These are phyloP conservation scores for Seriola quinqueradiata DNA, from an alignment of 2,113 vertebrate species.

Conservation along the genomic window DNA sequence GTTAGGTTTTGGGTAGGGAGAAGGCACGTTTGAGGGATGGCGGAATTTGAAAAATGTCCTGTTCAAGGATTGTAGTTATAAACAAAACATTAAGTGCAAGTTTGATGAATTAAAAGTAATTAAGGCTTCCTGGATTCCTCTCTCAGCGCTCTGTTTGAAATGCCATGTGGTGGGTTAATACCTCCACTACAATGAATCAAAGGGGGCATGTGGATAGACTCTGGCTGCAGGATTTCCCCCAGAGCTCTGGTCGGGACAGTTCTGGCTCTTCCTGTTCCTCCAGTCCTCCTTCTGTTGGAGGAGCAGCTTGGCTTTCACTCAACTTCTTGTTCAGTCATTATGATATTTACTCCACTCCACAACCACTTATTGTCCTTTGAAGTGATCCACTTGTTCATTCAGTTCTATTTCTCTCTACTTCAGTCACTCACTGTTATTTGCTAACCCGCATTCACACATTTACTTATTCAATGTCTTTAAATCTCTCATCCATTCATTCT, in stretches of 20 bases:
- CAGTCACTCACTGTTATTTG: not conserved
- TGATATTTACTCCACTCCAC: not conserved
- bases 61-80: constrained; percentile 46
- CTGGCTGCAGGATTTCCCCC: constrained; percentile 64
- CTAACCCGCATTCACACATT: not conserved
- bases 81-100: constrained; percentile 67
- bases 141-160: constrained; percentile 19
- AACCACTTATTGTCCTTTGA: not conserved
- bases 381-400: not conserved
- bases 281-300: not conserved
- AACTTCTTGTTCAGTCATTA: not conserved
- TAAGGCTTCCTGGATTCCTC: constrained; percentile 58
- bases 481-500: not conserved
- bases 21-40: constrained; percentile 39
- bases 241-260: constrained; percentile 16
- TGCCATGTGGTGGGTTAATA: constrained; percentile 20
- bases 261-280: constrained; percentile 41
- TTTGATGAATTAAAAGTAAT: constrained; percentile 54
- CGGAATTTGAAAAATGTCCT: constrained; percentile 70
- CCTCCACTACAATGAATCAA: constrained; percentile 58
- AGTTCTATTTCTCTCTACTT: not conserved
- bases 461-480: too few relatives aligned
- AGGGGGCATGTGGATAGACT: constrained; percentile 34
- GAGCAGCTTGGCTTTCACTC: not conserved
- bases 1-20: constrained; percentile 13